phyloP scores from a whole-genome alignment of 1,140 invertebrate genomes.

The Planococcus citri region DNA sequence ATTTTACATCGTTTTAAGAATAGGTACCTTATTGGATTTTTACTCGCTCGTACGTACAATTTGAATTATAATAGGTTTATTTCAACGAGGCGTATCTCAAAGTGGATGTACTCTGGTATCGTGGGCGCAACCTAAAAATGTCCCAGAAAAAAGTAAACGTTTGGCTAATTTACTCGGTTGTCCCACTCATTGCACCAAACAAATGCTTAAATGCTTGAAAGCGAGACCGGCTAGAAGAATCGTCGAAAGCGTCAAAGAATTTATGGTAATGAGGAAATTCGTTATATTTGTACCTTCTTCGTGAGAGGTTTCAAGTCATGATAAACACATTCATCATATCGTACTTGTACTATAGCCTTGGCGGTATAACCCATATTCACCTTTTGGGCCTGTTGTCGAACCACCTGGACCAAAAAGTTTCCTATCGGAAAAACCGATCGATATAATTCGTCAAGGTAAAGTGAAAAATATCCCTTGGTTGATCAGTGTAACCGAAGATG shows the following conservation, averaged over 20 bases:
- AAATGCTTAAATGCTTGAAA: conserved; percentile 56
- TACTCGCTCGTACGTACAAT: background rate
- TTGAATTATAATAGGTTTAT: conserved; percentile 24
- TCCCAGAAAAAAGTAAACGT: conserved; percentile 49
- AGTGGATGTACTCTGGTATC: conserved; percentile 51
- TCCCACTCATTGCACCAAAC: conserved; percentile 38
- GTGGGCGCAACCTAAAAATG: conserved; percentile 55
- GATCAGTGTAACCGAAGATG: conserved; percentile 31
- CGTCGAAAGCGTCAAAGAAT: conserved; percentile 35
- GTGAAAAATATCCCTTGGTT: conserved; percentile 35
- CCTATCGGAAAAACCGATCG: conserved; percentile 41
- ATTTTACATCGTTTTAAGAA: no score
- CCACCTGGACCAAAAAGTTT: conserved; percentile 39
- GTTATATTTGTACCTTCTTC: no score
- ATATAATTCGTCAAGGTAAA: conserved; percentile 31
- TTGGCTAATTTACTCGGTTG: conserved; percentile 56
- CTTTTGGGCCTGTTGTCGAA: conserved; percentile 47
- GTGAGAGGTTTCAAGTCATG: background rate
- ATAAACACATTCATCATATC: background rate
- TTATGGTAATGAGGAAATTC: conserved; percentile 35
- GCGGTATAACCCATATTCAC: conserved; percentile 44
- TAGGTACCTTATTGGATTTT: no score
- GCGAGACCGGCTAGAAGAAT: conserved; percentile 44
- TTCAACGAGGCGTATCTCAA: conserved; percentile 26
- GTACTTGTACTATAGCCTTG: conserved; percentile 34